Percentiles rank a stretch among this genome's conserved stretches.
Evolutionary conservation across 2,888 invertebrate genomes (phyloP).

Genomic region (Chrysolina haemoptera): DNA sequence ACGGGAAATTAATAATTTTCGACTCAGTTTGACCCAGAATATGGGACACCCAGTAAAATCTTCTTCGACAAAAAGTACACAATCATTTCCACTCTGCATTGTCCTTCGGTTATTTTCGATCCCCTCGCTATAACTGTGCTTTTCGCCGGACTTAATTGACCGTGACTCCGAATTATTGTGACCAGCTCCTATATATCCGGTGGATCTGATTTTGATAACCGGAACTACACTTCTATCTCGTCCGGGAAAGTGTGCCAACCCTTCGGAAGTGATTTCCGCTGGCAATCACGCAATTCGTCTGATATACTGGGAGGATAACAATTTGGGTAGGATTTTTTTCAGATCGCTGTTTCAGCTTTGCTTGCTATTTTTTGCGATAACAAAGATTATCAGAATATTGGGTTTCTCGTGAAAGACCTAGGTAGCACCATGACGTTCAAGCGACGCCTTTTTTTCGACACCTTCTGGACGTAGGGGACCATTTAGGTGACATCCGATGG

Average conservation of each 20-base stretch:
- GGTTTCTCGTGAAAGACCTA: too few species aligned
- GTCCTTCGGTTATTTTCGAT: neutral
- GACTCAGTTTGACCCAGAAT: too few species aligned
- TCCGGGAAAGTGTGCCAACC: conserved; percentile 3
- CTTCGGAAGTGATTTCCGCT: conserved; percentile 24
- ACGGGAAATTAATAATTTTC: too few species aligned
- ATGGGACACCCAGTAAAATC: neutral
- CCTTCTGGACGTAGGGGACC: too few species aligned
- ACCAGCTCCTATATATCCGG: conserved; percentile 13
- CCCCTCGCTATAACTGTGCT: neutral
- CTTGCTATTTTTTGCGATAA: too few species aligned
- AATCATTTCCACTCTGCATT: neutral
- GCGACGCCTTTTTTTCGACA: too few species aligned
- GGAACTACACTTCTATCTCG: conserved; percentile 31
- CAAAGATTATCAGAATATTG: too few species aligned
- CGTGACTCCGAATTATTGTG: conserved; percentile 21
- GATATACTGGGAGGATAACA: conserved; percentile 4
- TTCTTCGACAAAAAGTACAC: neutral
- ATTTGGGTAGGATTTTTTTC: neutral
- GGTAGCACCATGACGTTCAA: too few species aligned
- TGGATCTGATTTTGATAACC: conserved; percentile 23
- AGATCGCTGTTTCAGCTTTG: too few species aligned
- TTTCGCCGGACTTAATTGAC: conserved; percentile 11
- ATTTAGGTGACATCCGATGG: too few species aligned
- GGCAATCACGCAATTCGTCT: conserved; percentile 20